Evolutionary conservation across 2,113 vertebrate genomes (phyloP), one percentile per base, ranked within the genome.

Genomic region (Lanius collurio): DNA sequence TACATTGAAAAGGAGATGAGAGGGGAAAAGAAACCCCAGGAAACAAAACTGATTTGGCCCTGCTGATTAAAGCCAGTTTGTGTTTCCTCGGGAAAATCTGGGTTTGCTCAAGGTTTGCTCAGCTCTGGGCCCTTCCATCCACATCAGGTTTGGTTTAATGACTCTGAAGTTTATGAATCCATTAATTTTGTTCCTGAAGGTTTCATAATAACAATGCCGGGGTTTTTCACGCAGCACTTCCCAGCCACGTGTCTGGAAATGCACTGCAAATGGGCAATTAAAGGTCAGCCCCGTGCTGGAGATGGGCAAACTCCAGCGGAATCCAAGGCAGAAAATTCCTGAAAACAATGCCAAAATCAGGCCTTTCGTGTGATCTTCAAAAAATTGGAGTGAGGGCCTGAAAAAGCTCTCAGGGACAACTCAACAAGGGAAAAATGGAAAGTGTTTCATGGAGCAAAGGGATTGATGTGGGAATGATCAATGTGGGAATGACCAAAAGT

Each of bases 11-110:
- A 87, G 55, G 87, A 67, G 88, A 41, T 26, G 80, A 57, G 41
- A 52, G 37, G 49, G 57, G 4, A 20, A 52, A 62, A 89, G 68
- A 59, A 94, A 90, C 53, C 79, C 83, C 12, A 1, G 69, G 79
- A 94, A 95, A 92, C 55, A 87, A 89, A 91, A 78, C 24, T 49
- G 42, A 65, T 42, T 93, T 96, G 95, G 94, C 85, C 88, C 67
- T 21, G 16, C 41, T 60, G 86, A 89, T 91, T 92, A 89, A 95
- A 94, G 78, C 87, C 96, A 91, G 95, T 96, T 95, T 93, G 93
- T 75, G 94, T 96, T 97, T 97, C 94, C 71, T 73, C 92, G 87
- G 94, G 82, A 80, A 94, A 89, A 87, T 90, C 92, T 96, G 90
- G 87, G 91, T 95, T 97, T 97, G 90, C 94, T 96, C 94, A 84